Percentiles rank a stretch among this genome's conserved stretches.
Conservation (phyloP, 2,888 invertebrate genomes). For the Ischnus inquisitorius region DNA sequence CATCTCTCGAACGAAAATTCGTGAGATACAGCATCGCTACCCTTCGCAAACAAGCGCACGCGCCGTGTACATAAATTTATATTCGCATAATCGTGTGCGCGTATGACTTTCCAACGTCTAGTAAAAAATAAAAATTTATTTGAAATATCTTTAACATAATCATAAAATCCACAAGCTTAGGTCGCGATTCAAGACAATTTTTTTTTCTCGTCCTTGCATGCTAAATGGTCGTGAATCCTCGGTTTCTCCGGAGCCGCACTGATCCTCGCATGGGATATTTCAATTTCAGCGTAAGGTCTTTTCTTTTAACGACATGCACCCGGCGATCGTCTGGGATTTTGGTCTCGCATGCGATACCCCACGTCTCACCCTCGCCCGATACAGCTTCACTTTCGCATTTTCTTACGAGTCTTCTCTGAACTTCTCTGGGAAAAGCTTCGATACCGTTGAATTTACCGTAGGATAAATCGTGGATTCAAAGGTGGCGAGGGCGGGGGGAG, state of each 20-base stretch:
- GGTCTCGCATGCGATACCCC: not conserved
- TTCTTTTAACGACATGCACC: constrained; percentile 18
- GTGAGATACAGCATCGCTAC: not conserved
- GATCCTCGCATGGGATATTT: constrained; percentile 19
- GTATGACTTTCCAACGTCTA: not conserved
- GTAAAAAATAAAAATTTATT: too few species aligned
- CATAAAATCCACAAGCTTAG: not conserved
- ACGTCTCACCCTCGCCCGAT: too few species aligned
- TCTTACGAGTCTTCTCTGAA: not conserved
- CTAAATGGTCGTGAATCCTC: not conserved
- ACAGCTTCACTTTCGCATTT: constrained; percentile 8
- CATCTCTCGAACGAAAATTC: constrained; percentile 14
- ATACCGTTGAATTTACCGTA: constrained; percentile 23
- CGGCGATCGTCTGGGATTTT: constrained; percentile 7
- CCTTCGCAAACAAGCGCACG: not conserved
- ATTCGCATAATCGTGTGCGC: not conserved
- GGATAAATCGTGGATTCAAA: constrained; percentile 36
- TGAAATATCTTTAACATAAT: too few species aligned
- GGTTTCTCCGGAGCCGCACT: not conserved
- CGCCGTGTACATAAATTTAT: not conserved
- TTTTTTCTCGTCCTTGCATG: not conserved
- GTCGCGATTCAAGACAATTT: too few species aligned
- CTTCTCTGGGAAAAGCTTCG: constrained; percentile 6
- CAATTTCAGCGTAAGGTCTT: constrained; percentile 19
- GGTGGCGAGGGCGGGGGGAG: constrained; percentile 4